Percentiles rank a stretch among this genome's conserved stretches.
Evolutionary conservation across 2,888 invertebrate species (phyloP).

Genomic region (Leptinotarsa haldemani): DNA sequence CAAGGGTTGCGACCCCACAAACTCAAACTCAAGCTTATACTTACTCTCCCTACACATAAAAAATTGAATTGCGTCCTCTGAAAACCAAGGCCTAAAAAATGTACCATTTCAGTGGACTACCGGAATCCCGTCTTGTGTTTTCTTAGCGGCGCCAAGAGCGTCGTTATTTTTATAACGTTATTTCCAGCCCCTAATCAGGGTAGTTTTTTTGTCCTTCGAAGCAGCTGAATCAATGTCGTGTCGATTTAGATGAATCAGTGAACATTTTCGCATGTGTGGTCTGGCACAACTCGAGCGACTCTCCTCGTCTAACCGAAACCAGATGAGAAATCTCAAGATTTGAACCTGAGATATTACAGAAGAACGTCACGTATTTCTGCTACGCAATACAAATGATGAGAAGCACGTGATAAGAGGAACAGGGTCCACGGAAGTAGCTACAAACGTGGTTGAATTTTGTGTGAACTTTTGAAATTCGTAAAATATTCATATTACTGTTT

Average conservation of each 20-base stretch:
- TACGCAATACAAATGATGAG: constrained; percentile 47
- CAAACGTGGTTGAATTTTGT: constrained; percentile 28
- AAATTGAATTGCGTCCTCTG: too few species aligned
- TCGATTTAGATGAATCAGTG: constrained; percentile 38
- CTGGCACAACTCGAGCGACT: constrained; percentile 21
- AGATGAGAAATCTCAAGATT: constrained; percentile 48
- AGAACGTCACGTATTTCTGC: constrained; percentile 49
- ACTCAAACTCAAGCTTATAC: too few species aligned
- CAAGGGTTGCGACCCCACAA: too few species aligned
- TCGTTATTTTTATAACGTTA: constrained; percentile 27
- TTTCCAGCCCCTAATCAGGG: constrained; percentile 34
- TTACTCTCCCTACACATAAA: too few species aligned
- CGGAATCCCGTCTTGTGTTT: neutral
- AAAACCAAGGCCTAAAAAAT: too few species aligned
- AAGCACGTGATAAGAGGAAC: constrained; percentile 47
- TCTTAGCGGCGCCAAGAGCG: neutral
- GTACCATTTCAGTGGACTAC: neutral
- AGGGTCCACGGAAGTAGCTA: constrained; percentile 40
- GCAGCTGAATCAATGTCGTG: constrained; percentile 40
- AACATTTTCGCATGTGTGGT: constrained; percentile 41
- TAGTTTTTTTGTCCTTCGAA: constrained; percentile 30
- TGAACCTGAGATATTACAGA: constrained; percentile 46
- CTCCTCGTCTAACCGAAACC: constrained; percentile 41
- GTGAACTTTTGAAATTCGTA: constrained; percentile 31
- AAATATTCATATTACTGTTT: constrained; percentile 23